Evolutionary conservation across 2,797 vertebrate genomes (phyloP), one percentile per base, ranked within the genome.

Genomic region (Sebastes oblongus): DNA sequence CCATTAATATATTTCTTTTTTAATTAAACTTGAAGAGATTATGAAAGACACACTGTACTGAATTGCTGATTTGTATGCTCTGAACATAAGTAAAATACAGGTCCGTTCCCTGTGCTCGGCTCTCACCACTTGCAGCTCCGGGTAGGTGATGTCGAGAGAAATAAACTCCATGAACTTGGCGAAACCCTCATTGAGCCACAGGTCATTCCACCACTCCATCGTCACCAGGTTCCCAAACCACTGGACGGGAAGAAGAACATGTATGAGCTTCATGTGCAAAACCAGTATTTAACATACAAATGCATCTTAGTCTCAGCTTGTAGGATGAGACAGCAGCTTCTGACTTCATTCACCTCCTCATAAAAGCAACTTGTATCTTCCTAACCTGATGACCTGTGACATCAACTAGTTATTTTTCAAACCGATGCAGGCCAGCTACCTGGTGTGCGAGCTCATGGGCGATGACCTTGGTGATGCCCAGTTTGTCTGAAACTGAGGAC

Each of bases 171-270:
- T 99, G 81, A 98, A 98, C 66, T 97, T 97, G 42, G 98, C 98
- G 73, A 99, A 99, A 29, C 98, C 98, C 79, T 98, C 97, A 6
- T 98, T 99, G 75, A 98, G 95, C 98, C 98, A 99, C 76, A 98
- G 94, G 86, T 99, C 98, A 61, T 98, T 98, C 98, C 98, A 98
- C 98, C 98, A 98, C 89, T 98, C 96, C 98, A 99, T 98, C 18
- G 98, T 99, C 86, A 99, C 97, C 73, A 98, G 94, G 91, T 98
- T 99, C 55, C 98, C 98, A 90, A 98, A 99, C 97, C 98, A 98
- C 98, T 98, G 87, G 2, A 84, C 20, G 66, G 12, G 34, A 5
- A 50, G n/a, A 46, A 82, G 46, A 85, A 59, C 42, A 46, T 14
- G 18, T 2, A 61, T 25, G 7, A 73, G 22, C 25, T 46, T 29